phyloP scores from a whole-genome alignment of 2,797 vertebrate genomes.

The Sebastes vulpes region DNA sequence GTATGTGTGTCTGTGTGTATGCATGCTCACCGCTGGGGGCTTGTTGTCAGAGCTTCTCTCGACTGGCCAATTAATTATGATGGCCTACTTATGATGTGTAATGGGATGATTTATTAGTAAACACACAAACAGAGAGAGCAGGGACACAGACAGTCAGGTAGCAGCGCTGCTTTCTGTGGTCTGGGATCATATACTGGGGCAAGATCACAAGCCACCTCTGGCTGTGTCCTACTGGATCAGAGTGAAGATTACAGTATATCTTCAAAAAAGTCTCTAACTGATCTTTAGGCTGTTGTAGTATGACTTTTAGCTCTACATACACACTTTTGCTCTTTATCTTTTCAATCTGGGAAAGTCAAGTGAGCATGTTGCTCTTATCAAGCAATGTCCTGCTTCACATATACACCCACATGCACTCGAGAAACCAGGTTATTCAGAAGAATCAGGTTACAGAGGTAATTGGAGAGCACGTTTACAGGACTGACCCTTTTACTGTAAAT shows the following conservation, averaged over 20 bases:
- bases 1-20: constrained; percentile 56
- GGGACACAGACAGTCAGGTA: constrained; percentile 76
- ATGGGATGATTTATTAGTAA: constrained; percentile 90
- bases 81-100: constrained; percentile 90
- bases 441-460: neutral
- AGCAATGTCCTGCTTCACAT: neutral
- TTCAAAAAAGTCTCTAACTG: constrained; percentile 5
- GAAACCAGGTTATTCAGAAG: neutral
- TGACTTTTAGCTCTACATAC: neutral
- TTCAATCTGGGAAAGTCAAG: neutral
- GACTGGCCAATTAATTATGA: constrained; percentile 90
- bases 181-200: constrained; percentile 65
- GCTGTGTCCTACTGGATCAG: constrained; percentile 69
- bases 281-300: neutral
- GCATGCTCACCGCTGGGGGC: constrained; percentile 75
- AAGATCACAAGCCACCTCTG: constrained; percentile 77
- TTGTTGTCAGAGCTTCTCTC: constrained; percentile 86
- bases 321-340: neutral
- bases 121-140: constrained; percentile 83
- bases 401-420: neutral
- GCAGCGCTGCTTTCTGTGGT: constrained; percentile 51
- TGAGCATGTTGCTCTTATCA: neutral
- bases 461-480: neutral
- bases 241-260: constrained; percentile 28
- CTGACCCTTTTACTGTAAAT: neutral